These are phyloP conservation scores for Sturmia bella DNA, from an alignment of 2,888 invertebrate genomes.

Conservation along the genomic window DNA sequence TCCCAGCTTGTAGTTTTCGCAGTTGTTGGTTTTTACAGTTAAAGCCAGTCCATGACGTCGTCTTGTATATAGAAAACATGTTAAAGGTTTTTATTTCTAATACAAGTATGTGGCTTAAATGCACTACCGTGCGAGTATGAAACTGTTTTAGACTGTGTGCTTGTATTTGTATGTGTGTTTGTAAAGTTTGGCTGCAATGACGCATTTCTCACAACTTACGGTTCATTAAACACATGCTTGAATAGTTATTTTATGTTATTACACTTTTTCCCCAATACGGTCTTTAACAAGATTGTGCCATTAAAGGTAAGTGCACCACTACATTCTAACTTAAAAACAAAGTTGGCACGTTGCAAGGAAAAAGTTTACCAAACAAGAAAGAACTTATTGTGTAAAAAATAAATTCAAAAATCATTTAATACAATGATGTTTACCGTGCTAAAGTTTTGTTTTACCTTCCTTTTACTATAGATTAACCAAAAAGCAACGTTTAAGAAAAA, in stretches of 20 bases:
- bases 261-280: slow-evolving; percentile 50
- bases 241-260: slow-evolving; percentile 16
- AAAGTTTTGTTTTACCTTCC: too few species aligned
- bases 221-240: slow-evolving; percentile 48
- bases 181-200: slow-evolving; percentile 53
- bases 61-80: slow-evolving; percentile 2
- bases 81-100: slow-evolving; percentile 2
- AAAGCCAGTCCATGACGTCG: slow-evolving; percentile 60
- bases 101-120: neutral
- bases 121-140: neutral
- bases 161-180: slow-evolving; percentile 8
- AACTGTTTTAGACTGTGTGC: neutral
- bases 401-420: too few species aligned
- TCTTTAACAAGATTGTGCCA: slow-evolving; percentile 57
- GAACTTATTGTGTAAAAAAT: neutral
- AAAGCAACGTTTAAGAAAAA: too few species aligned
- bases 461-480: too few species aligned
- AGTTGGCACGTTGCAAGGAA: slow-evolving; percentile 40
- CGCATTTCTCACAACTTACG: slow-evolving; percentile 49
- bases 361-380: slow-evolving; percentile 2
- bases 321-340: neutral
- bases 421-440: too few species aligned
- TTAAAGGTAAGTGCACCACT: slow-evolving; percentile 57
- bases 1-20: slow-evolving; percentile 28
- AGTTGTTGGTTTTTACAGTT: slow-evolving; percentile 19